These are phyloP conservation scores for Diplazon laetatorius DNA, from an alignment of 2,888 invertebrate genomes.

Conservation along the genomic window DNA sequence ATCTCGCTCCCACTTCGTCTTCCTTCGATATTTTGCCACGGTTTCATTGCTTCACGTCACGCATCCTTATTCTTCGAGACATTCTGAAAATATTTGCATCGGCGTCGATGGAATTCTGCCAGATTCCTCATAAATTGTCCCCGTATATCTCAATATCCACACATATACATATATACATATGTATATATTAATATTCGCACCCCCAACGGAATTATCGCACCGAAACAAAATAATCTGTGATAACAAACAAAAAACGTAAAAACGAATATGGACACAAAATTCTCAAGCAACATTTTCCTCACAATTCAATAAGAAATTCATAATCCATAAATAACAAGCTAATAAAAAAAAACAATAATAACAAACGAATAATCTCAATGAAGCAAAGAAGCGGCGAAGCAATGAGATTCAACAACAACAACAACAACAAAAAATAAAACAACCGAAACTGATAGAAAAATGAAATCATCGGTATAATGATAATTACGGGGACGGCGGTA, in stretches of 20 bases:
- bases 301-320: no score
- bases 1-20: neutral
- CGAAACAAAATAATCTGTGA: neutral
- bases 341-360: no score
- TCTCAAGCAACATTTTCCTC: no score
- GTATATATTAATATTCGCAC: neutral
- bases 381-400: no score
- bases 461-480: conserved; percentile 29
- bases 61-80: conserved; percentile 5
- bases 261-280: no score
- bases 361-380: no score
- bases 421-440: no score
- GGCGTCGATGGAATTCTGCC: neutral
- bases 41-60: conserved; percentile 44
- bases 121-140: neutral
- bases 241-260: conserved; percentile 28
- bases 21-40: conserved; percentile 64
- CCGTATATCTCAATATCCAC: neutral
- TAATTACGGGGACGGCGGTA: conserved; percentile 44
- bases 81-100: neutral
- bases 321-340: no score
- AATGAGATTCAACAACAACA: no score
- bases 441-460: no score
- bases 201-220: neutral
- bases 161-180: neutral